Base-by-base conservation (phyloP, 2,113 vertebrate species). In the Upupa epops region DNA sequence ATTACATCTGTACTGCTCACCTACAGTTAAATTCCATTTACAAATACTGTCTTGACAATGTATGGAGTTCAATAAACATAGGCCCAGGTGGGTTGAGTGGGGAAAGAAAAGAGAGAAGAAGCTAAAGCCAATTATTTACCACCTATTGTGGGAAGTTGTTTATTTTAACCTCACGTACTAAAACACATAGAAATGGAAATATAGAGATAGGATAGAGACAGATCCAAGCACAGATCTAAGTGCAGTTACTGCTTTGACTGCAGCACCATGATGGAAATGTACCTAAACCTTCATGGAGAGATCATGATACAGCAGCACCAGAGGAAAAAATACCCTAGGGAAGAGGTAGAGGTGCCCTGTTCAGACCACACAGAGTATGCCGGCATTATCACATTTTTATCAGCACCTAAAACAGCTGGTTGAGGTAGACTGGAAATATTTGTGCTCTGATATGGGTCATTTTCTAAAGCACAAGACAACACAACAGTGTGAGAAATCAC, bases 1-100 rank as follows among this genome's bases (percentile, higher is more conserved):
- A 98, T 97, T 98, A 96, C 94, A 97, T 98, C 97, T 98, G 97
- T 97, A 97, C 97, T 90, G 56, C 95, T 97, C 96, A 97, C 96
- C 94, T 97, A 92, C 92, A 90, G 94, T 98, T 98, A 98, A 97
- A 98, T 97, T 96, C 96, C 94, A 92, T 97, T 97, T 96, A 97
- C 96, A 97, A 97, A 96, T 97, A 95, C 96, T 97, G 95, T 85
- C 96, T 95, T 96, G 97, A 97, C 97, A 96, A 97, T 95, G 96
- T 93, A 77, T 89, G 81, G 93, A 94, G 94, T 92, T 96, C 97
- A 97, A 96, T 97, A 97, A 97, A 96, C 97, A 97, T 89, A 91
- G 90, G 70, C 78, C 88, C 86, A 86, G 93, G 81, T 92, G 95
- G 84, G 87, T 70, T 94, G 83, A 93, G 28, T 15, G 14, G 21